A percentile compares a stretch with the other conserved stretches of the same genome.
These are phyloP conservation scores for Spatula clypeata DNA, from an alignment of 2,797 vertebrate species.

Conservation along the genomic window DNA sequence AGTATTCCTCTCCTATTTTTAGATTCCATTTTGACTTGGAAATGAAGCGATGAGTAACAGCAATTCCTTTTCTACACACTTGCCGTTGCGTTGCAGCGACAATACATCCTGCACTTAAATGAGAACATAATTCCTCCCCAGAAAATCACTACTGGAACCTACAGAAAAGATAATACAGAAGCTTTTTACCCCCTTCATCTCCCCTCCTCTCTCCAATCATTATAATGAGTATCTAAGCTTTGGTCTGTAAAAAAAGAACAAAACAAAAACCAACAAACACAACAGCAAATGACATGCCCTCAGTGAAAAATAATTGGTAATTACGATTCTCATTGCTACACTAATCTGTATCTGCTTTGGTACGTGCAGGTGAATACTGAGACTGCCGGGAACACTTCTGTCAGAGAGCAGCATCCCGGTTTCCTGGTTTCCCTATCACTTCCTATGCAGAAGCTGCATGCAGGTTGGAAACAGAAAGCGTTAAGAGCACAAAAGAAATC, in stretches of 20 bases:
- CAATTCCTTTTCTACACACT: constrained; percentile 44
- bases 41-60: constrained; percentile 10
- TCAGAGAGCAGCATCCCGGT: not conserved
- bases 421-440: not conserved
- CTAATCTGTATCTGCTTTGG: not conserved
- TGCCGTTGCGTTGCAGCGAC: not conserved
- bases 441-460: not conserved
- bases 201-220: not conserved
- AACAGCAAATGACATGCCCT: not conserved
- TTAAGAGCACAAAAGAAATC: not conserved
- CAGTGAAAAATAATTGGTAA: not conserved
- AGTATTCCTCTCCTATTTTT: constrained; percentile 40
- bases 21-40: constrained; percentile 36
- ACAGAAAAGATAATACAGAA: not conserved
- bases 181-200: not conserved
- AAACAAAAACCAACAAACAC: not conserved
- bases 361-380: not conserved
- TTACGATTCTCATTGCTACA: not conserved
- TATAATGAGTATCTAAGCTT: not conserved
- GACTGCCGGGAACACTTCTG: not conserved
- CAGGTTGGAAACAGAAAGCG: not conserved
- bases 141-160: not conserved
- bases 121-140: not conserved
- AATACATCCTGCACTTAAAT: constrained; percentile 12
- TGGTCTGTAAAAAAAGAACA: not conserved